Conservation (phyloP, 1,140 invertebrate species). For the Drosophila mojavensis region DNA sequence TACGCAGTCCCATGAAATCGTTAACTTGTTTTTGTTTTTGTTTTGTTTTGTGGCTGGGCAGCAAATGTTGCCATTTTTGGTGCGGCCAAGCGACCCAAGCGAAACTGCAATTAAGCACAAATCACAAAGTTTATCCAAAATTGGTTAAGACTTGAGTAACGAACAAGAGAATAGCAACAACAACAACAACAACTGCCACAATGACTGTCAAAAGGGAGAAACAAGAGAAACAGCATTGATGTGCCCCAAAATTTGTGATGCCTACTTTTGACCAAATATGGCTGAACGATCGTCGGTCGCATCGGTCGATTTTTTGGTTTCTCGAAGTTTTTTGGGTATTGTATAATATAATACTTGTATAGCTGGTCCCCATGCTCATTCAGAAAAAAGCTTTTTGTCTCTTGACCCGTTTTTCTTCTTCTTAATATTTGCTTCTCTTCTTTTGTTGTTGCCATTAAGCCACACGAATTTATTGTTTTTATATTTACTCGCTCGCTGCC, state of each 20-base stretch:
- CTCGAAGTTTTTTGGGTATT: constrained; percentile 29
- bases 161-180: constrained; percentile 30
- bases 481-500: constrained; percentile 1
- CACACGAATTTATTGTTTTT: constrained; percentile 35
- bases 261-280: constrained; percentile 57
- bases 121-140: constrained; percentile 55
- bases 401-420: constrained; percentile 42
- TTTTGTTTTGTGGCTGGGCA: constrained; percentile 9
- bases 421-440: neutral
- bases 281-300: constrained; percentile 30
- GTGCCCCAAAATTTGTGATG: constrained; percentile 45
- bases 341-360: constrained; percentile 48
- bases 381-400: constrained; percentile 42
- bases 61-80: constrained; percentile 46
- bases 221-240: constrained; percentile 22
- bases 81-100: constrained; percentile 13
- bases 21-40: constrained; percentile 42
- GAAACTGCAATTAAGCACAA: constrained; percentile 52
- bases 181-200: constrained; percentile 13
- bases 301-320: constrained; percentile 23
- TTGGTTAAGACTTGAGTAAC: constrained; percentile 44
- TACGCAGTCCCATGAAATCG: constrained; percentile 39
- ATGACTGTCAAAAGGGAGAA: constrained; percentile 29
- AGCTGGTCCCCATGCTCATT: constrained; percentile 25
- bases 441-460: constrained; percentile 17